Evolutionary conservation across 1,140 invertebrate species (phyloP).

Genomic region (Ostrea denselamellosa): DNA sequence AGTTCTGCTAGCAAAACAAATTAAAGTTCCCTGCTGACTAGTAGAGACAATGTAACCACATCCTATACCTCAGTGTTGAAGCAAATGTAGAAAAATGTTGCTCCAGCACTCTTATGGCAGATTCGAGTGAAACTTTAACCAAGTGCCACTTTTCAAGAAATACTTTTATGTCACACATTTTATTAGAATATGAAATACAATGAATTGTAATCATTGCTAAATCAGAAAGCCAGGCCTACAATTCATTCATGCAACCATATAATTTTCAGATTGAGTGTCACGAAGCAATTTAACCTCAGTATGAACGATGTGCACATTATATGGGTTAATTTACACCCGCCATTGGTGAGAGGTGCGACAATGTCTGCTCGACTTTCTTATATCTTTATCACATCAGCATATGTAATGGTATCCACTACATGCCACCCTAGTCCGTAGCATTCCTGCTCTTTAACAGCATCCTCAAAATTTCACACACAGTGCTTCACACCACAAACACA

Average conservation of each 20-base stretch:
- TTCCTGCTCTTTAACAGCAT: background rate
- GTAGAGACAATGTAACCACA: background rate
- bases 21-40: background rate
- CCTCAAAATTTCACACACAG: background rate
- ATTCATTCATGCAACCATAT: constrained; percentile 33
- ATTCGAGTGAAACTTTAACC: constrained; percentile 4
- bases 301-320: constrained; percentile 9
- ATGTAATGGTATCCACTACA: constrained; percentile 14
- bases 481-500: background rate
- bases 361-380: background rate
- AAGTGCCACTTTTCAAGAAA: constrained; percentile 1
- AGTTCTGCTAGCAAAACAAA: background rate
- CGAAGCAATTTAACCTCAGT: constrained; percentile 14
- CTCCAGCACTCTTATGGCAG: background rate
- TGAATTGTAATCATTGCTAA: constrained; percentile 18
- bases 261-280: constrained; percentile 38
- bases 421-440: background rate
- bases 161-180: background rate
- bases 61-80: background rate
- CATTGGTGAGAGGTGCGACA: background rate
- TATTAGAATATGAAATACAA: background rate
- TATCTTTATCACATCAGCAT: background rate
- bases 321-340: constrained; percentile 11
- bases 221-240: background rate
- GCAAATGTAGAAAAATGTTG: background rate